Evolutionary conservation across 2,888 invertebrate species (phyloP).

Genomic region (Microplitis manilae): DNA sequence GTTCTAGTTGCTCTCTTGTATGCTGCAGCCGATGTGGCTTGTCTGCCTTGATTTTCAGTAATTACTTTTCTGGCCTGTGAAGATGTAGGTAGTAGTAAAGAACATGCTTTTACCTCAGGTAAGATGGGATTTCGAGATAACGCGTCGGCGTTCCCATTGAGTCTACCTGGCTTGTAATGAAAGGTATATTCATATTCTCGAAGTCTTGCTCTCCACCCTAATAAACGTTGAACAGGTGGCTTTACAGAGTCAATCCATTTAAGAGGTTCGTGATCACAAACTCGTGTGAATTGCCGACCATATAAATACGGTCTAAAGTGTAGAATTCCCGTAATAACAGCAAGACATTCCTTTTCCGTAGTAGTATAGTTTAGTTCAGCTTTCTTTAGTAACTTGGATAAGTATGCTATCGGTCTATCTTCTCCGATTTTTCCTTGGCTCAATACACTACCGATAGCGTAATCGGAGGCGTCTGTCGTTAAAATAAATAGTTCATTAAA

Average conservation of each 20-base stretch:
- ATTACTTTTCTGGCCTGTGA: not conserved
- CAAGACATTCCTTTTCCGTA: slow-evolving; percentile 40
- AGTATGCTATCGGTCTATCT: too few species aligned
- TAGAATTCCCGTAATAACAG: slow-evolving; percentile 27
- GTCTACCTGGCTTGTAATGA: slow-evolving; percentile 34
- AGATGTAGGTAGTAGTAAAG: not conserved
- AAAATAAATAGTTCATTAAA: too few species aligned
- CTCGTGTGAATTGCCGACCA: slow-evolving; percentile 34
- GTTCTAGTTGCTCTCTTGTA: too few species aligned
- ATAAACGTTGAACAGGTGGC: slow-evolving; percentile 23
- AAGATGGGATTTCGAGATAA: slow-evolving; percentile 18
- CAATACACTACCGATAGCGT: too few species aligned
- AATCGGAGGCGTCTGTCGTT: too few species aligned
- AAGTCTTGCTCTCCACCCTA: slow-evolving; percentile 33
- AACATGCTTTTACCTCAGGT: too few species aligned
- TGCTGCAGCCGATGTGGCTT: not conserved
- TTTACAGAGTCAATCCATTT: slow-evolving; percentile 37
- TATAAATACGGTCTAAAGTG: slow-evolving; percentile 42
- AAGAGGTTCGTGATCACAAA: slow-evolving; percentile 42
- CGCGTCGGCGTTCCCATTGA: slow-evolving; percentile 35
- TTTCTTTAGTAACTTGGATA: slow-evolving; percentile 6
- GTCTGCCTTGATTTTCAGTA: not conserved
- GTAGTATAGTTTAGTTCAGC: slow-evolving; percentile 38
- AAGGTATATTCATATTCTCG: slow-evolving; percentile 35
- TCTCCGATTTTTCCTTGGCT: too few species aligned